Evolutionary conservation across 2,888 invertebrate genomes (phyloP).

Genomic region (Aporophyla nigra): DNA sequence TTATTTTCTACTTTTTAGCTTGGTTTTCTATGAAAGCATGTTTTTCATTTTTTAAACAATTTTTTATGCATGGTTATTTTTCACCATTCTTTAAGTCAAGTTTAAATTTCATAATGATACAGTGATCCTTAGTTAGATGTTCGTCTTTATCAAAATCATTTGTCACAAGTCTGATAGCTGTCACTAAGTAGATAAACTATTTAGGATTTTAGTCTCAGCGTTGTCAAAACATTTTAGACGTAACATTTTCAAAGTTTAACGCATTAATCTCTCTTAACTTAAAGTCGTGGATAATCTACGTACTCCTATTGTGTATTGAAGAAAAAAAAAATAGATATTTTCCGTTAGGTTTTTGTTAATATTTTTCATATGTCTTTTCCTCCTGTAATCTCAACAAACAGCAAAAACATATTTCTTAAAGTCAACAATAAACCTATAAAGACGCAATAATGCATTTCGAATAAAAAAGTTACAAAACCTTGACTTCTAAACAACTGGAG

Average conservation of each 20-base stretch:
- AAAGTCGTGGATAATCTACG: slow-evolving; percentile 1
- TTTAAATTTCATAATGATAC: background rate
- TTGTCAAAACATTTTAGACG: slow-evolving; percentile 25
- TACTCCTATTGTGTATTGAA: background rate
- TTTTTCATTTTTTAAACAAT: too few relatives aligned
- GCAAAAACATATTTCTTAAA: background rate
- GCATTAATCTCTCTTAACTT: slow-evolving; percentile 19
- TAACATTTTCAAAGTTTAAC: slow-evolving; percentile 14
- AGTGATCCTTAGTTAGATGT: background rate
- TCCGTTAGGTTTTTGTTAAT: background rate
- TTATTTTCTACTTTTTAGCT: too few relatives aligned
- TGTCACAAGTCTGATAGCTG: slow-evolving; percentile 26
- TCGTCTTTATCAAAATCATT: slow-evolving; percentile 17
- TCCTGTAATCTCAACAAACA: background rate
- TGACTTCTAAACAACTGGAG: background rate
- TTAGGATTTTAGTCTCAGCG: slow-evolving; percentile 17
- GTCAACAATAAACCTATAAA: background rate
- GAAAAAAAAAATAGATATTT: background rate
- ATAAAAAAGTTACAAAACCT: background rate
- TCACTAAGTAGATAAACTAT: slow-evolving; percentile 21
- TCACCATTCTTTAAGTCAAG: background rate
- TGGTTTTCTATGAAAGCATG: too few relatives aligned
- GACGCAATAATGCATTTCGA: background rate
- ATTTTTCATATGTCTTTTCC: background rate
- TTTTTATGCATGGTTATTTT: too few relatives aligned